A percentile compares a stretch with the other conserved stretches of the same genome.
These are phyloP conservation scores for Nesospiza acunhae DNA, from an alignment of 2,113 vertebrate species.

Conservation along the genomic window DNA sequence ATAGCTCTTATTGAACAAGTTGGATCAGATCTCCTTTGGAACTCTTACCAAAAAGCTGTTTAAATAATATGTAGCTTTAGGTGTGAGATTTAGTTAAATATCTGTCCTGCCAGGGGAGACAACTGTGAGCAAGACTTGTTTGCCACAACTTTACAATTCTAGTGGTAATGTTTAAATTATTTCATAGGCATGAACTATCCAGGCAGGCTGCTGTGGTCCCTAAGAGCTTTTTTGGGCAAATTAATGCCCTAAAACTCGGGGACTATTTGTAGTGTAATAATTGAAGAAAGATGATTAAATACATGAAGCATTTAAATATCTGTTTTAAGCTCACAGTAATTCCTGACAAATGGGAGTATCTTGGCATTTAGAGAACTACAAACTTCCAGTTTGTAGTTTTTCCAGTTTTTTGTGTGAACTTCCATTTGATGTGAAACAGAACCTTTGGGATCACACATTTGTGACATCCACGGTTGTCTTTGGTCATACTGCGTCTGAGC, in stretches of 20 bases:
- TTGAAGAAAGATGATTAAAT: conserved; percentile 35
- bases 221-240: not conserved
- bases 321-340: conserved; percentile 7
- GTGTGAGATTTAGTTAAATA: not conserved
- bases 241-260: not conserved
- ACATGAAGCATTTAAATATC: not conserved
- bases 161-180: not conserved
- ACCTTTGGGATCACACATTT: not conserved
- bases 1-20: conserved; percentile 21
- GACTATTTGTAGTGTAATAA: conserved; percentile 28
- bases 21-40: conserved; percentile 35
- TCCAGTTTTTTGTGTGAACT: not conserved
- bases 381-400: not conserved
- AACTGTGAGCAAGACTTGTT: not conserved
- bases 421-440: not conserved
- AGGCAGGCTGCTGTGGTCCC: not conserved
- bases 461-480: accelerated
- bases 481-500: not conserved
- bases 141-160: not conserved
- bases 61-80: conserved; percentile 17
- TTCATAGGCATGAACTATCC: not conserved
- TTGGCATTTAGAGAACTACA: not conserved
- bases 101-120: not conserved
- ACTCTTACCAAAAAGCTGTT: conserved; percentile 21
- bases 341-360: not conserved